A percentile compares a stretch with the other conserved stretches of the same genome.
phyloP scores from a whole-genome alignment of 2,888 invertebrate genomes.

The Galerucella pusilla region DNA sequence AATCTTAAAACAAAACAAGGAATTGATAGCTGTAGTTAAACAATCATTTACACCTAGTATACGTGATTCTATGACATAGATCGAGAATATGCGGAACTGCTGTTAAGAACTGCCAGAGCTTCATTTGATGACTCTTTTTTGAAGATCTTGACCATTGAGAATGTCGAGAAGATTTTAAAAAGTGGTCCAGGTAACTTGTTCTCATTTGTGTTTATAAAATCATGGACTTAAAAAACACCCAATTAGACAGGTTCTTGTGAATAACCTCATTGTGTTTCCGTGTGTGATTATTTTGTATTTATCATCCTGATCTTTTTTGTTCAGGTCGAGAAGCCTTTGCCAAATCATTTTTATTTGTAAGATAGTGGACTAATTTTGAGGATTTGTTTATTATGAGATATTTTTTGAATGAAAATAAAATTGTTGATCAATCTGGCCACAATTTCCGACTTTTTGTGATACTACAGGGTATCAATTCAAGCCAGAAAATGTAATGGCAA shows the following conservation, averaged over 20 bases:
- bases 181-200: slow-evolving; percentile 36
- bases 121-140: slow-evolving; percentile 57
- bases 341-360: too few species aligned
- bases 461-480: too few species aligned
- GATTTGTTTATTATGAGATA: too few species aligned
- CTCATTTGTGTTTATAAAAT: slow-evolving; percentile 21
- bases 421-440: too few species aligned
- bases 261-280: slow-evolving; percentile 28
- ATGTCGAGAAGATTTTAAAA: slow-evolving; percentile 44
- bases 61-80: slow-evolving; percentile 48
- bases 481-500: too few species aligned
- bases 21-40: neutral
- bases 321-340: neutral
- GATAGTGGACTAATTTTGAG: too few species aligned
- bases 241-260: slow-evolving; percentile 47
- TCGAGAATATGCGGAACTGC: slow-evolving; percentile 54
- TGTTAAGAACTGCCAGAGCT: slow-evolving; percentile 53
- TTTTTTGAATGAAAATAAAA: too few species aligned
- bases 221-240: slow-evolving; percentile 40
- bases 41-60: slow-evolving; percentile 22
- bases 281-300: slow-evolving; percentile 13
- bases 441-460: too few species aligned
- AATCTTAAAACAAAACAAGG: neutral
- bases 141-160: slow-evolving; percentile 49
- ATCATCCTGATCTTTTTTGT: neutral